Evolutionary conservation across 53 echinoderm and acorn worm species (phyloP), one percentile per base, ranked within the genome.

Genomic region (Astropecten irregularis): DNA sequence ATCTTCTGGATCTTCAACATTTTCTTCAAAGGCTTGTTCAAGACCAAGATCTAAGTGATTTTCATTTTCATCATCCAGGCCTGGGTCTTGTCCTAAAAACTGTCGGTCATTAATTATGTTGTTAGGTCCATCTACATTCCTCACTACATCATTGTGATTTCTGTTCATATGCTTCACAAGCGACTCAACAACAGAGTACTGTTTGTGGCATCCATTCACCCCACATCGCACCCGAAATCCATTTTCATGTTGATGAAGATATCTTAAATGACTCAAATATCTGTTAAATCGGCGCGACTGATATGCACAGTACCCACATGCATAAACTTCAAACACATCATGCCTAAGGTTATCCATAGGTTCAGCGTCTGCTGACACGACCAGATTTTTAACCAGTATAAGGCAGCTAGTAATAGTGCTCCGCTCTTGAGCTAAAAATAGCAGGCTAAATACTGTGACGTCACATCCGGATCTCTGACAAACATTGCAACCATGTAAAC

Each of bases 201-300:
- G 28, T 60, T 60, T 26, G 8, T 60, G 60, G 60, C 60, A 60
- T 60, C 28, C 60, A 60, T 60, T 60, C 9, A 60, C 60, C 60
- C 60, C 60, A 60, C 60, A 60, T 60, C 28, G 28, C 28, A 60
- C 60, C 25, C 31, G 25, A 26, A 60, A 60, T 60, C 60, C 60
- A 60, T 60, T 60, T 60, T 60, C 60, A 16, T 60, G 5, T 60
- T 60, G 60, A 30, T 60, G 60, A 60, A 60, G 6, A 60, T 60
- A 60, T 60, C 60, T 26, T 60, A 60, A 26, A 30, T 60, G 60
- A 30, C 60, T 60, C 60, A 60, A 60, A 60, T 60, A 60, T 60
- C 31, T 5, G 60, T 30, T 60, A 5, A 60, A 60, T 16, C 60
- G 25, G 16, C 60, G 60, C 28, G 60, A 28, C 31, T 60, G 60